These are phyloP conservation scores for Colinus virginianus DNA, from an alignment of 2,113 vertebrate species.

Conservation along the genomic window DNA sequence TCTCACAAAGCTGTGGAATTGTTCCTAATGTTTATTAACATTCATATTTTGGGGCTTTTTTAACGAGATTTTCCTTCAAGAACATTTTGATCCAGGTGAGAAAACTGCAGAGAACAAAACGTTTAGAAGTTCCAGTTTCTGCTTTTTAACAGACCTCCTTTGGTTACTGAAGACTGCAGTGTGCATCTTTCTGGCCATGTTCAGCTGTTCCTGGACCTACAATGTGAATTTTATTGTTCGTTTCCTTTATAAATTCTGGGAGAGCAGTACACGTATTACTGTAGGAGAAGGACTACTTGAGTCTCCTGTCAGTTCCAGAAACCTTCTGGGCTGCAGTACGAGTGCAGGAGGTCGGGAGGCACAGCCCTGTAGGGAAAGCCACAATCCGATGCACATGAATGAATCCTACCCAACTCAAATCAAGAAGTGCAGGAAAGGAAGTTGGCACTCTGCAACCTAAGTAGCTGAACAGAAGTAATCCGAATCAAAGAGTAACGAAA, in stretches of 20 bases:
- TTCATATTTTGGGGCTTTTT: not conserved
- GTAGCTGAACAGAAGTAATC: not conserved
- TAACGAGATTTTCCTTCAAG: not conserved
- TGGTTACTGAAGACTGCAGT: fast-evolving
- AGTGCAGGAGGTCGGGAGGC: not conserved
- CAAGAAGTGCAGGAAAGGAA: not conserved
- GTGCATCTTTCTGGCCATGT: not conserved
- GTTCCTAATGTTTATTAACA: not conserved
- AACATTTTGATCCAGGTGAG: not conserved
- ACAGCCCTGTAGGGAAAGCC: not conserved
- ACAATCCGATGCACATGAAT: not conserved
- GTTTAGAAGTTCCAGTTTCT: not conserved
- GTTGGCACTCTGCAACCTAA: not conserved
- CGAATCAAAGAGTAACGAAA: not conserved
- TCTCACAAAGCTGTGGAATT: not conserved
- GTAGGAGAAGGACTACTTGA: not conserved
- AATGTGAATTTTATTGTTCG: not conserved
- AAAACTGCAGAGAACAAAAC: not conserved
- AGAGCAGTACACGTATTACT: not conserved
- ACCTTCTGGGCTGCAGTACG: not conserved
- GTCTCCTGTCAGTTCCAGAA: not conserved
- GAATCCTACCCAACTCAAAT: not conserved
- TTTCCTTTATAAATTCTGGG: not conserved
- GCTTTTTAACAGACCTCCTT: not conserved
- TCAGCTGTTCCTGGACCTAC: not conserved